Evolutionary conservation across 2,797 vertebrate genomes (phyloP).

Genomic region (Clamator glandarius): DNA sequence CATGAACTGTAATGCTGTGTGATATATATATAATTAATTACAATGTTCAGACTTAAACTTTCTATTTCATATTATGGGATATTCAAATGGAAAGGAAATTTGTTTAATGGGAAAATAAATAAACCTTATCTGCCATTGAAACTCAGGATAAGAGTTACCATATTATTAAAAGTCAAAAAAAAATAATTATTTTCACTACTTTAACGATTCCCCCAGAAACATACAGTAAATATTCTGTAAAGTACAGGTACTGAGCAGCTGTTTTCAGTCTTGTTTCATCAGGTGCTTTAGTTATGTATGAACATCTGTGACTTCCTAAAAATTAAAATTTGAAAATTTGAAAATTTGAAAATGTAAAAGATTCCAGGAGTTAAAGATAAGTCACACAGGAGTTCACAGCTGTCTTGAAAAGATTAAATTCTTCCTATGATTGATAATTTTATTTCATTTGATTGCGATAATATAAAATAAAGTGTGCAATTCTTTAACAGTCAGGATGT

Average conservation of each 20-base stretch:
- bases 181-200: not conserved
- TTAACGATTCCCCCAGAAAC: not conserved
- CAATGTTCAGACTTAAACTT: not conserved
- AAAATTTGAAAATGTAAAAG: constrained; percentile 38
- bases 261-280: not conserved
- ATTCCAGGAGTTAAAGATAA: constrained; percentile 6
- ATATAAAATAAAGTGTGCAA: not conserved
- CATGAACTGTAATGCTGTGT: constrained; percentile 2
- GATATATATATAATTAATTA: constrained; percentile 12
- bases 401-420: constrained; percentile 56
- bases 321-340: constrained; percentile 25
- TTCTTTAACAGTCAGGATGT: constrained; percentile 24
- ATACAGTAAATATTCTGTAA: not conserved
- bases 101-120: not conserved
- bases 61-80: not conserved
- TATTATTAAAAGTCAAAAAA: not conserved
- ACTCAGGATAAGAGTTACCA: not conserved
- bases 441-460: constrained; percentile 20
- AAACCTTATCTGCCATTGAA: not conserved
- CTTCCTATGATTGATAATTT: constrained; percentile 55
- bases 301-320: constrained; percentile 54
- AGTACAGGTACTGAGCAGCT: not conserved
- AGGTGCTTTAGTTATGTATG: constrained; percentile 23
- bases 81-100: not conserved
- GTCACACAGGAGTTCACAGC: constrained; percentile 28